Conservation (phyloP, 2,888 invertebrate genomes). For the Catocala nupta region DNA sequence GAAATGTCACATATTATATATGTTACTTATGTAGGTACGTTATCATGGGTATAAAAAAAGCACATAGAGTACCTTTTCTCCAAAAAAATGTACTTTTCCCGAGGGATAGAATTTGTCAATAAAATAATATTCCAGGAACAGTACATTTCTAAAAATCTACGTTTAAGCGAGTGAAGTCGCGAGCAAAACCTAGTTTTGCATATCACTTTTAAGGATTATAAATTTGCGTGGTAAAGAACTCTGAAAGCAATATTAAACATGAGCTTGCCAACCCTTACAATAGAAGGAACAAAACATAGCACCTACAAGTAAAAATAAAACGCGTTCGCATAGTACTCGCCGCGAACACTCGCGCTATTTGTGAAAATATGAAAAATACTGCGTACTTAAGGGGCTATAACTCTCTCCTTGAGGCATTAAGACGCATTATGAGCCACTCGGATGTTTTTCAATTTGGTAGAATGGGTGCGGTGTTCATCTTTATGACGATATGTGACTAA, state of each 20-base stretch:
- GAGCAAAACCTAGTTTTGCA: too few species aligned
- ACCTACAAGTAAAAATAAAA: constrained; percentile 30
- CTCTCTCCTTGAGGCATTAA: constrained; percentile 78
- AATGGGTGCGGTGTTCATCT: constrained; percentile 72
- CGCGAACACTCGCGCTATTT: constrained; percentile 72
- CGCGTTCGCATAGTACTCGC: constrained; percentile 18
- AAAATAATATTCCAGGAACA: too few species aligned
- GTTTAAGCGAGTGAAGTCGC: too few species aligned
- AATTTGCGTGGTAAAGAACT: neutral
- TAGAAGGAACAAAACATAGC: constrained; percentile 34
- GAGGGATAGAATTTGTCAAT: too few species aligned
- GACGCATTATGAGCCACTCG: constrained; percentile 79
- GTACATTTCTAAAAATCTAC: too few species aligned
- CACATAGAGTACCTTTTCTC: too few species aligned
- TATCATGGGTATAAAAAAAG: too few species aligned
- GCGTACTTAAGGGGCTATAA: constrained; percentile 75
- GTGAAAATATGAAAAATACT: constrained; percentile 82
- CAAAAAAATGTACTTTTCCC: too few species aligned
- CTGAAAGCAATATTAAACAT: neutral
- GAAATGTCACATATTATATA: too few species aligned
- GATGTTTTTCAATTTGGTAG: constrained; percentile 84
- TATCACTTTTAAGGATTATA: too few species aligned
- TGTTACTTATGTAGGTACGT: too few species aligned
- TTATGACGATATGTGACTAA: constrained; percentile 64
- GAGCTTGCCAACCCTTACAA: constrained; percentile 42